These are phyloP conservation scores for Platyrinchus mystaceus DNA, from an alignment of 2,797 vertebrate species.

Conservation along the genomic window DNA sequence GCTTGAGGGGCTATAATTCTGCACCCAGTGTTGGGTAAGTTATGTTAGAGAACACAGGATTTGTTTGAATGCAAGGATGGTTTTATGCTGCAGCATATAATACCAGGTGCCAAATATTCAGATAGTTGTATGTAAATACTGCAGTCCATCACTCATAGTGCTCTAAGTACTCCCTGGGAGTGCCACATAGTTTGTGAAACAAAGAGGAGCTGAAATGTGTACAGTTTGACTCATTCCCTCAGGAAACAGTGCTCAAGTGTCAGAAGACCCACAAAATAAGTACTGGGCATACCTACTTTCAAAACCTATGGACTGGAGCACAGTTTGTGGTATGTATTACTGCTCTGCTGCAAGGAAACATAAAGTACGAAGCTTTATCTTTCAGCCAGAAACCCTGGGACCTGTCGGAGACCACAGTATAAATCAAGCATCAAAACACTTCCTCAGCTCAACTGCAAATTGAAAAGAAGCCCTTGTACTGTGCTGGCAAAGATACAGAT, in stretches of 20 bases:
- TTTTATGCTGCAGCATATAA: background rate
- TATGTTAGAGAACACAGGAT: background rate
- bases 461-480: conserved; percentile 61
- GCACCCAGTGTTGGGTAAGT: background rate
- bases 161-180: conserved; percentile 24
- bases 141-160: background rate
- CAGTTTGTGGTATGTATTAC: conserved; percentile 41
- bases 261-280: conserved; percentile 50
- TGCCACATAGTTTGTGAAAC: background rate
- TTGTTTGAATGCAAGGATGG: background rate
- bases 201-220: conserved; percentile 42
- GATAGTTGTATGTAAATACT: background rate
- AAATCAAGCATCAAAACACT: conserved; percentile 70
- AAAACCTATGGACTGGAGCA: conserved; percentile 47
- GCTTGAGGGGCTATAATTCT: background rate
- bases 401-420: conserved; percentile 20
- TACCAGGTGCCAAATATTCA: background rate
- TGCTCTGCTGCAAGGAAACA: conserved; percentile 32
- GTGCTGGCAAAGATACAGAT: conserved; percentile 9
- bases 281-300: conserved; percentile 47
- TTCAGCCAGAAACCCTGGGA: conserved; percentile 33
- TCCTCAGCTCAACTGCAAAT: conserved; percentile 47
- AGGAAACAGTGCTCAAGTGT: conserved; percentile 37
- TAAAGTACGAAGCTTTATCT: conserved; percentile 66
- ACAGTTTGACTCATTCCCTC: background rate